Evolutionary conservation across 2,113 vertebrate species (phyloP), one percentile per base, ranked within the genome.

Genomic region (Notiomystis cincta): DNA sequence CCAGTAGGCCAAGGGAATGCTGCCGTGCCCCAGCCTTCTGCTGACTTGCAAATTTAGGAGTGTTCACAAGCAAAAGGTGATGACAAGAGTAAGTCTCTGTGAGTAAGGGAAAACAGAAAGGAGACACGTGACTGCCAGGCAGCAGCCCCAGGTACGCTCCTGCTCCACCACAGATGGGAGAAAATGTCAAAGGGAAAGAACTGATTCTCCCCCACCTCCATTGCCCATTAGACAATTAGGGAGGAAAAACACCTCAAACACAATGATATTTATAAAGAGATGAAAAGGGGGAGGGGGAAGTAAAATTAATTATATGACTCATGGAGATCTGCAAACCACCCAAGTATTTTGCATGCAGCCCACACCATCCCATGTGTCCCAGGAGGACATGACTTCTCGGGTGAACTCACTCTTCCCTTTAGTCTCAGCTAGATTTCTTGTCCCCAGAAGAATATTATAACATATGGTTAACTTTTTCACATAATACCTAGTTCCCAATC

Each of bases 401-500:
- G 75, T 15, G 62, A 93, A 58, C 73, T 91, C 78, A 20, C 84
- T 90, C 90, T 70, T 85, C 84, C 60, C 50, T 82, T 71, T 72
- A 61, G 53, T 76, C 87, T 84, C 86, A 30, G 78, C 56, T 57
- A 90, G 82, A 93, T 95, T 93, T 91, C 95, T 96, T 38, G 81
- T 77, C 85, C 94, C 82, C 93, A 88, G 87, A 95, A 95, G 89
- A 89, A 62, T 70, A 90, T 69, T 62, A 13, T 66, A 93, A 95
- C 93, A 96, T 88, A 93, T 86, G 96, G 95, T 42, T 83, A 87
- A 79, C 90, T 96, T 96, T 78, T 80, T 14, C 84, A 69, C 66
- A 80, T 56, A 90, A 96, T 90, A 94, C 94, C 82, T 93, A 73
- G 73, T 57, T 93, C 96, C 87, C 76, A 94, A 38, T 80, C 93